A percentile compares a stretch with the other conserved stretches of the same genome.
Evolutionary conservation across 2,888 invertebrate species (phyloP).

Genomic region (Ommatoiulus sabulosus): DNA sequence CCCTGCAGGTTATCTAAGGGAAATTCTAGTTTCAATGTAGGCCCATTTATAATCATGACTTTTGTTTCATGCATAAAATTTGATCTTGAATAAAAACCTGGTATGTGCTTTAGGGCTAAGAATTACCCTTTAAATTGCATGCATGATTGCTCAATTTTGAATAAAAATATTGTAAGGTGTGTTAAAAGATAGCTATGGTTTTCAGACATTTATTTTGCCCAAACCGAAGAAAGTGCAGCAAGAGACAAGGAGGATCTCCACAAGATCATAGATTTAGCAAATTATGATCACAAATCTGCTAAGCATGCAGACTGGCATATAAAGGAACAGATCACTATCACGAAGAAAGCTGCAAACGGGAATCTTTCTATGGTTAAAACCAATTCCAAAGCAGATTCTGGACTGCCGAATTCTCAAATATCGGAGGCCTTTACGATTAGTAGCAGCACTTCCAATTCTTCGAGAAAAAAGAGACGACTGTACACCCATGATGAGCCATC

Average conservation of each 20-base stretch:
- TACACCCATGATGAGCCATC: background rate
- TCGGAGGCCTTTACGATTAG: background rate
- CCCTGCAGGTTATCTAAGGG: too few relatives aligned
- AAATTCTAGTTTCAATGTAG: background rate
- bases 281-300: background rate
- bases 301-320: background rate
- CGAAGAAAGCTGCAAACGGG: background rate
- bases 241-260: conserved; percentile 57
- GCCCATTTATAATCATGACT: background rate
- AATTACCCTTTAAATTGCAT: background rate
- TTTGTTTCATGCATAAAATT: background rate
- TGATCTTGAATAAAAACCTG: background rate
- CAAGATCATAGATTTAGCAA: conserved; percentile 55
- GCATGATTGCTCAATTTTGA: background rate
- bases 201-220: background rate
- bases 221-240: conserved; percentile 55
- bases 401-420: background rate
- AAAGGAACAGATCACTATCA: background rate
- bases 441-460: background rate
- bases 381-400: background rate
- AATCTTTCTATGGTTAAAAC: background rate
- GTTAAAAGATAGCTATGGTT: background rate
- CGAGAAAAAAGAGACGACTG: background rate
- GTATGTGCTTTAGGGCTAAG: background rate
- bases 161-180: background rate